phyloP scores from a whole-genome alignment of 1,140 invertebrate genomes.

The Cylas formicarius region DNA sequence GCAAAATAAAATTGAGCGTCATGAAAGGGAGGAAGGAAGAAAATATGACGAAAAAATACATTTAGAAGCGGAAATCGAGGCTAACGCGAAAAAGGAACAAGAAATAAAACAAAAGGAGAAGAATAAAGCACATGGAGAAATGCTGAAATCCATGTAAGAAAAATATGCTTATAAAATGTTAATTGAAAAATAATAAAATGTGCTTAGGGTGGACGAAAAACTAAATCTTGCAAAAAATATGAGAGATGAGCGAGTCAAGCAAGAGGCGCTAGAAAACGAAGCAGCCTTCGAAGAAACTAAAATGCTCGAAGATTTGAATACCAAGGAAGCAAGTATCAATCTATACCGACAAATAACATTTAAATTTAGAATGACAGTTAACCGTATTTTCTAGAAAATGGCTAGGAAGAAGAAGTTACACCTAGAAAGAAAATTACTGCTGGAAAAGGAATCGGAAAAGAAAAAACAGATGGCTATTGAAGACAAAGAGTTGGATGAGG shows the following conservation, averaged over 20 bases:
- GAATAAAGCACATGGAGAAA: conserved; percentile 10
- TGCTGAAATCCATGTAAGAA: conserved; percentile 20
- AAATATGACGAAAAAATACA: conserved; percentile 19
- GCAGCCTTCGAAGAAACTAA: conserved; percentile 24
- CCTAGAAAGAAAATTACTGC: conserved; percentile 37
- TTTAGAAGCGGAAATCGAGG: conserved; percentile 16
- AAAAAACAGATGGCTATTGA: conserved; percentile 22
- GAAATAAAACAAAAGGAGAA: conserved; percentile 13
- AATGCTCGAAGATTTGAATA: conserved; percentile 36
- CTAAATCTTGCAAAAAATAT: conserved; percentile 3
- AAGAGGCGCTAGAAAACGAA: conserved; percentile 35
- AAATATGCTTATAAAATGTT: conserved; percentile 1
- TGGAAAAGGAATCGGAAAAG: conserved; percentile 29
- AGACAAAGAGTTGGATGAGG: conserved; percentile 30
- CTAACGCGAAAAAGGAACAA: conserved; percentile 19
- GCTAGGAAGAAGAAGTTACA: conserved; percentile 20
- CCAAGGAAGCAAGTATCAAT: conserved; percentile 27
- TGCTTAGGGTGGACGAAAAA: conserved; percentile 22
- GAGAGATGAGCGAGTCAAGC: conserved; percentile 12
- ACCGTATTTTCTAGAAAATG: conserved; percentile 14
- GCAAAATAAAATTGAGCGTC: conserved; percentile 23
- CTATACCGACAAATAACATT: not conserved
- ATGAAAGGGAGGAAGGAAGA: conserved; percentile 21
- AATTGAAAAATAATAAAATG: conserved; percentile 1
- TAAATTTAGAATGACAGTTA: not conserved